These are phyloP conservation scores for Heliconius eleuchia DNA, from an alignment of 1,140 invertebrate species.

Conservation along the genomic window DNA sequence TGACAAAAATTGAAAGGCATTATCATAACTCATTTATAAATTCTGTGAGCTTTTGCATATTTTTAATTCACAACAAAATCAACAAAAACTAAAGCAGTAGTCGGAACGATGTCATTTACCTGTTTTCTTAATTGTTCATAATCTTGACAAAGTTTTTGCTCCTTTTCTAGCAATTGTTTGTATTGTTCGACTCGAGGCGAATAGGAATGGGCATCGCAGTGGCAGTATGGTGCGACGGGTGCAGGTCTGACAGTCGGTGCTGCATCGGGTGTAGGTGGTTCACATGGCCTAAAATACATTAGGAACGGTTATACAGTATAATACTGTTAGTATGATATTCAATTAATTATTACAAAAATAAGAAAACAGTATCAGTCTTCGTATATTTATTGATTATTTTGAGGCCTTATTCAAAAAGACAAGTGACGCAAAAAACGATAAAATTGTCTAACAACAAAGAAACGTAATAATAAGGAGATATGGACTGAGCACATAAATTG, in stretches of 20 bases:
- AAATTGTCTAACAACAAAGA: too few species aligned
- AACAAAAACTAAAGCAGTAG: not conserved
- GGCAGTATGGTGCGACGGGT: constrained; percentile 79
- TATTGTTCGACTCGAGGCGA: constrained; percentile 82
- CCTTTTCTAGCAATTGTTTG: constrained; percentile 82
- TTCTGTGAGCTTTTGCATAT: not conserved
- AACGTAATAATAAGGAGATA: too few species aligned
- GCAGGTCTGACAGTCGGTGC: constrained; percentile 56
- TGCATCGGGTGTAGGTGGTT: constrained; percentile 72
- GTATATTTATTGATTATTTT: too few species aligned
- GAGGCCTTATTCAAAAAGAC: too few species aligned
- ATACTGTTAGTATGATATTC: not conserved
- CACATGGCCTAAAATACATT: constrained; percentile 71
- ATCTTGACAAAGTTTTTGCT: constrained; percentile 80
- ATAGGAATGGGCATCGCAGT: constrained; percentile 81
- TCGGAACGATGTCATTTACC: constrained; percentile 42
- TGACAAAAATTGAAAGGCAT: not conserved
- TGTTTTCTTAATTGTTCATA: constrained; percentile 76
- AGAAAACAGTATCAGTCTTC: not conserved
- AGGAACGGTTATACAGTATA: not conserved
- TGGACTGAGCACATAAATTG: too few species aligned
- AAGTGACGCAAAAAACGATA: too few species aligned
- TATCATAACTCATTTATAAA: not conserved
- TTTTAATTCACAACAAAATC: not conserved
- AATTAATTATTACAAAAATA: too few species aligned